Evolutionary conservation across 2,888 invertebrate species (phyloP).

Genomic region (Meiosimyza decipiens): DNA sequence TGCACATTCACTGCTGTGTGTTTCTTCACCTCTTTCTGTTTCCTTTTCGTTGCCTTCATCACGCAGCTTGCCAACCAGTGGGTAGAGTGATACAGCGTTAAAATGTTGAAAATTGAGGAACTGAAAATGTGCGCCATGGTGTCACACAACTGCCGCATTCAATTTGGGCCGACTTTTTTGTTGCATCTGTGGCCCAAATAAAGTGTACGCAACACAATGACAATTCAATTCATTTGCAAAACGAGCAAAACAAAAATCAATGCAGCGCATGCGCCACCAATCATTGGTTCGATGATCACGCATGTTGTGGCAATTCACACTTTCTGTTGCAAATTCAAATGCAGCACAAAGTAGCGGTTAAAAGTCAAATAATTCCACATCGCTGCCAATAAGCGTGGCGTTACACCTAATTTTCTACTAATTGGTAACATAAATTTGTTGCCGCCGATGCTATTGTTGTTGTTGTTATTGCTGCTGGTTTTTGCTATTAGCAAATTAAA

Average conservation of each 20-base stretch:
- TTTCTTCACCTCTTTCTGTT: background rate
- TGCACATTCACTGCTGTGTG: background rate
- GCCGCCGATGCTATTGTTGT: background rate
- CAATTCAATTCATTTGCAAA: background rate
- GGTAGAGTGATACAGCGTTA: background rate
- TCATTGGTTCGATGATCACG: no score
- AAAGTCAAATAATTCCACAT: background rate
- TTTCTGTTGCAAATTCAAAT: background rate
- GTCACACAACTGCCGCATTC: background rate
- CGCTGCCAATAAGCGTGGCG: background rate
- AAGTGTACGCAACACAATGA: conserved; percentile 5
- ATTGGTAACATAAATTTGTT: background rate
- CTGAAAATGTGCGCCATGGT: background rate
- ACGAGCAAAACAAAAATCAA: no score
- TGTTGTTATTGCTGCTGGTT: background rate
- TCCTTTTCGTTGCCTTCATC: background rate
- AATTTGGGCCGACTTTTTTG: background rate
- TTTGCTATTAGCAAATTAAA: background rate
- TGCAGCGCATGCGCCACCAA: background rate
- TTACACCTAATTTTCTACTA: conserved; percentile 5
- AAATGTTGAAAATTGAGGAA: no score
- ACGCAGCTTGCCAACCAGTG: background rate
- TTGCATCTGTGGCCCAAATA: background rate
- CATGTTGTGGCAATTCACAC: conserved; percentile 2
- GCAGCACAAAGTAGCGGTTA: background rate